Percentiles rank a stretch among this genome's conserved stretches.
These are phyloP conservation scores for Philhelius pedissequus DNA, from an alignment of 2,888 invertebrate genomes.

Conservation along the genomic window DNA sequence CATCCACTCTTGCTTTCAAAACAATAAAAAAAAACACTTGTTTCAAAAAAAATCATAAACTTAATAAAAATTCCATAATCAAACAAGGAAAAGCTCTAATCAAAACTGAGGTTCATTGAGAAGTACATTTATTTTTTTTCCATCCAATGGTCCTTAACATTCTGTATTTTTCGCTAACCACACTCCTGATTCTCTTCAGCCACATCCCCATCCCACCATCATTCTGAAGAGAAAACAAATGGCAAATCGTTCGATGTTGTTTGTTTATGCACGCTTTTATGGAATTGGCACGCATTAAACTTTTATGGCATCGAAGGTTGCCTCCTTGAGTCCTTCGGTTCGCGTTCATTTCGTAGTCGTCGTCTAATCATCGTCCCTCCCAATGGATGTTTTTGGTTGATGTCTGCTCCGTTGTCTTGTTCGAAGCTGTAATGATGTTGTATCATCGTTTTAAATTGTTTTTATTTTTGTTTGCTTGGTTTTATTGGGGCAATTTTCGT, in stretches of 20 bases:
- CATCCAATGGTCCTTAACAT: conserved; percentile 29
- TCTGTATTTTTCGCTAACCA: not conserved
- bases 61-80: conserved; percentile 53
- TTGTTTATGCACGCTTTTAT: conserved; percentile 66
- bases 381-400: not conserved
- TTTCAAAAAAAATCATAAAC: conserved; percentile 8
- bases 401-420: conserved; percentile 5
- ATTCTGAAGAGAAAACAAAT: not conserved
- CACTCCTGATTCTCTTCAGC: too few relatives aligned
- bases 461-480: conserved; percentile 65
- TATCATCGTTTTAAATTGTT: conserved; percentile 67
- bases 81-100: conserved; percentile 31
- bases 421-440: conserved; percentile 63
- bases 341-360: too few relatives aligned
- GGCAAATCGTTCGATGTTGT: conserved; percentile 29
- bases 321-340: not conserved
- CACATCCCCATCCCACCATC: too few relatives aligned
- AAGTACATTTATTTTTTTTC: conserved; percentile 39
- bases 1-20: not conserved
- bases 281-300: conserved; percentile 59
- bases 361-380: not conserved
- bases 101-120: conserved; percentile 33
- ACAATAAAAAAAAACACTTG: conserved; percentile 12
- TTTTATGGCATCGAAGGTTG: conserved; percentile 41
- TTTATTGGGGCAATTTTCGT: conserved; percentile 65